Percentiles rank a stretch among this genome's conserved stretches.
phyloP scores from a whole-genome alignment of 2,797 vertebrate genomes.

The Alauda arvensis region DNA sequence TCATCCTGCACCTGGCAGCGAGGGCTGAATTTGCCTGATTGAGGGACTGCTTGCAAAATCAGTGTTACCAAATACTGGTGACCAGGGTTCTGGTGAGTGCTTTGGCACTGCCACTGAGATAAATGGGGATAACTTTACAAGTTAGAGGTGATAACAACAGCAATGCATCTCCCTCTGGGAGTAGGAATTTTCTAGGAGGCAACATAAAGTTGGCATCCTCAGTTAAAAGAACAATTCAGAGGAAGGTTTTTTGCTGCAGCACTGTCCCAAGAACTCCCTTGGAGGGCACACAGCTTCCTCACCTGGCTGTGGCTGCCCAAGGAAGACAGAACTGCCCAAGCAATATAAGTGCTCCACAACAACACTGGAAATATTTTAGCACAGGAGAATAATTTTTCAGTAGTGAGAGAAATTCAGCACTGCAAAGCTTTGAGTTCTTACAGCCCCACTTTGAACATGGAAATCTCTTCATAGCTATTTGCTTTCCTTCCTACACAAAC shows the following conservation, averaged over 20 bases:
- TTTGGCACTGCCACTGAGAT: background rate
- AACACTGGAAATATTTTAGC: background rate
- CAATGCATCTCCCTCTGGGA: background rate
- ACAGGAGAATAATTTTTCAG: background rate
- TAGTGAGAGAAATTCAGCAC: background rate
- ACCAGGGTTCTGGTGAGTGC: background rate
- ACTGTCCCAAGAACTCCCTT: accelerated
- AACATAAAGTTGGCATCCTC: background rate
- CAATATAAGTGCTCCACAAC: background rate
- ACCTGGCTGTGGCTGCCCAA: background rate
- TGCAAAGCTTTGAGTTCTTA: background rate
- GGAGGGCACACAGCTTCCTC: background rate
- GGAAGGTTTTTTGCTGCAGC: background rate
- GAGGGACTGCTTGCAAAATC: background rate
- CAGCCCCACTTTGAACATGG: background rate
- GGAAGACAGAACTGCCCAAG: background rate
- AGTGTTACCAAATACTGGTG: accelerated
- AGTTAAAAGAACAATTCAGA: background rate
- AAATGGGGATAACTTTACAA: background rate
- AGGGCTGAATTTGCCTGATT: background rate
- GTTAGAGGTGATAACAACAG: accelerated
- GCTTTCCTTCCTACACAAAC: background rate
- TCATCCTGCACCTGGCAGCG: background rate
- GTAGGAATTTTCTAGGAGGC: background rate
- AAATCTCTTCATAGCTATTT: background rate